Base-by-base conservation (phyloP, 2,113 vertebrate species). In the Larimichthys crocea region DNA sequence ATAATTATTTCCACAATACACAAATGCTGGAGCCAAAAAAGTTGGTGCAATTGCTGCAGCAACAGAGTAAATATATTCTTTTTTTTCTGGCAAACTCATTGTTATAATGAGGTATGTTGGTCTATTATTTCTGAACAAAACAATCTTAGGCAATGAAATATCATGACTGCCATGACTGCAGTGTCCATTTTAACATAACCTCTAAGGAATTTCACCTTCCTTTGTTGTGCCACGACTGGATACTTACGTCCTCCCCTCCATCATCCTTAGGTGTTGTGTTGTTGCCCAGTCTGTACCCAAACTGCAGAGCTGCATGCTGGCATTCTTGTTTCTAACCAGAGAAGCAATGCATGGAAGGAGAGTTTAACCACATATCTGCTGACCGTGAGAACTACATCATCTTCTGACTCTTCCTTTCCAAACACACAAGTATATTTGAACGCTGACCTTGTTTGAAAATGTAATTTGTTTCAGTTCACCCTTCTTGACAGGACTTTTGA, bases 391-490 rank as follows among this genome's bases (percentile, higher is more conserved):
- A 48, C 35, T 10, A n/a, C 62, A 69, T 70, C 59, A 50, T 69
- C 35, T 50, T 15, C 20, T 42, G 20, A 3, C 40, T 20, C 57
- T 20, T 50, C 40, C 10, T 50, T 53, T 42, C 10, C 19, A 22
- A 53, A 61, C 67, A 67, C 50, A 80, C 15, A 56, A 7, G 55
- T 56, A 72, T 56, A 74, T 77, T 55, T 71, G 20, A 84, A 71
- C 46, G 50, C 17, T 71, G 81, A 70, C 75, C 82, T 82, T 80
- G 69, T 84, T 76, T 71, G 68, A 29, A 83, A 63, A 80, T 56
- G 56, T 70, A 66, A 86, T 86, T 85, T 85, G 65, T 74, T 84
- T 76, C 53, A 56, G 56, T 66, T 82, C 20, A 2, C 63, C 76
- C 22, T 81, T 79, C 50, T 66, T 22, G 24, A 73, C 76, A 78